Conservation (phyloP, 2,113 vertebrate species). For the Pagrus major region DNA sequence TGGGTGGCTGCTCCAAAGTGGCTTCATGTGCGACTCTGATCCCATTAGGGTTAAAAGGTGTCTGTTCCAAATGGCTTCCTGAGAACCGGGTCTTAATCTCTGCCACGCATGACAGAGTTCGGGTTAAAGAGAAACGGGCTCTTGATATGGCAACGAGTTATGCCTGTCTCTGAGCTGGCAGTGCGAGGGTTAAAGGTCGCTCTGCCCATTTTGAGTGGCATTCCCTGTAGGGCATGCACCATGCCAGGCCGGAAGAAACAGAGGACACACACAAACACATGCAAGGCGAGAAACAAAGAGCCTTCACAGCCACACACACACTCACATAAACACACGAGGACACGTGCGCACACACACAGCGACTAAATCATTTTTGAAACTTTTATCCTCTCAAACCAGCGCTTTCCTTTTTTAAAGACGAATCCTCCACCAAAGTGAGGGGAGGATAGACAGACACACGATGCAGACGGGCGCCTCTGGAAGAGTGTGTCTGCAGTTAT, state of each 20-base stretch:
- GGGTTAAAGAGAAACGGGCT: slow-evolving; percentile 32
- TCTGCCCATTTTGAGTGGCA: slow-evolving; percentile 68
- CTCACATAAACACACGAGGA: slow-evolving; percentile 19
- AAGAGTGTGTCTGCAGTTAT: slow-evolving; percentile 67
- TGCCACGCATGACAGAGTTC: slow-evolving; percentile 51
- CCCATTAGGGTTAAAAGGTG: slow-evolving; percentile 72
- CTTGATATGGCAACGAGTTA: slow-evolving; percentile 42
- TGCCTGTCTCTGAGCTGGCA: slow-evolving; percentile 52
- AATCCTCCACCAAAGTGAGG: slow-evolving; percentile 33
- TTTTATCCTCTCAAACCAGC: slow-evolving; percentile 60
- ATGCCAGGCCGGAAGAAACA: slow-evolving; percentile 65
- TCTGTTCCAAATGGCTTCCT: slow-evolving; percentile 72
- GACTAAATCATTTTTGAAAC: slow-evolving; percentile 67
- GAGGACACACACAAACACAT: slow-evolving; percentile 46
- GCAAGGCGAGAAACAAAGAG: slow-evolving; percentile 64
- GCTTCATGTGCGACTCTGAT: slow-evolving; percentile 62
- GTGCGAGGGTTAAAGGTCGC: slow-evolving; percentile 70
- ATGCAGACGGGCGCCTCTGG: slow-evolving; percentile 61
- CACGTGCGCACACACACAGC: slow-evolving; percentile 18
- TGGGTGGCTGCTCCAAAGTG: slow-evolving; percentile 65
- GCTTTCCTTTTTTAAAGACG: slow-evolving; percentile 60
- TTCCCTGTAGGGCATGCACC: slow-evolving; percentile 58
- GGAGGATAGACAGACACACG: slow-evolving; percentile 45
- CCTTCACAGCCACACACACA: slow-evolving; percentile 49
- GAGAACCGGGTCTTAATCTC: slow-evolving; percentile 67